These are phyloP conservation scores for Steatocranus sp. DNA, from an alignment of 2,797 vertebrate genomes.

Conservation along the genomic window DNA sequence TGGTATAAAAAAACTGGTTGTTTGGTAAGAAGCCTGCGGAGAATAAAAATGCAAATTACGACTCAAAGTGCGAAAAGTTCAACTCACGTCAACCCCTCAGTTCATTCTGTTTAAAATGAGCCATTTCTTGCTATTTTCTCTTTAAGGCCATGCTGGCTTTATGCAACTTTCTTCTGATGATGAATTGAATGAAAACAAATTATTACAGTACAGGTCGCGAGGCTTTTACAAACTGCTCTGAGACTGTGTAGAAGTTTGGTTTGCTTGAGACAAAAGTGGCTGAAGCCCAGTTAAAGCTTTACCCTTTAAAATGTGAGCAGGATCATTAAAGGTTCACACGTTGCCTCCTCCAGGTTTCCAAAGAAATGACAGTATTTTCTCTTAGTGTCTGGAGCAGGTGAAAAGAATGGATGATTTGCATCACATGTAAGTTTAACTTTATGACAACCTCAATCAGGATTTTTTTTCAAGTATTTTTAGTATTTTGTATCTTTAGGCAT, in stretches of 20 bases:
- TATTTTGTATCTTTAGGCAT: neutral
- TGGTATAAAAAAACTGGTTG: neutral
- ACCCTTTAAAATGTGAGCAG: neutral
- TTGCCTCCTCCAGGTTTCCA: neutral
- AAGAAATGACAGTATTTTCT: neutral
- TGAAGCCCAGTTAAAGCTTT: neutral
- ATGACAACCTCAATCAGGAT: neutral
- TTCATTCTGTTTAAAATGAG: neutral
- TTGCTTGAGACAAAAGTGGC: neutral
- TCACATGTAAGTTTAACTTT: neutral
- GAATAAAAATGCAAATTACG: neutral
- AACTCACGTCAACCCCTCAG: neutral
- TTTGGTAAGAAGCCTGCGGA: neutral
- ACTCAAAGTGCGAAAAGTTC: neutral
- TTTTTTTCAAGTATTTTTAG: neutral
- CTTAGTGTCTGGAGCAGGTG: neutral
- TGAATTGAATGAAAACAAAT: neutral
- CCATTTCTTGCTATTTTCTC: neutral
- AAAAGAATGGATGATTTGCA: neutral
- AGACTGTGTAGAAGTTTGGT: neutral
- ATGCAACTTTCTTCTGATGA: neutral
- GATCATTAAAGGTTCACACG: neutral
- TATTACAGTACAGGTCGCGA: neutral
- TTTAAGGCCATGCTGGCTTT: neutral
- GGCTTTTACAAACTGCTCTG: neutral